These are phyloP conservation scores for Atlantisia rogersi DNA, from an alignment of 2,113 vertebrate species.

Conservation along the genomic window DNA sequence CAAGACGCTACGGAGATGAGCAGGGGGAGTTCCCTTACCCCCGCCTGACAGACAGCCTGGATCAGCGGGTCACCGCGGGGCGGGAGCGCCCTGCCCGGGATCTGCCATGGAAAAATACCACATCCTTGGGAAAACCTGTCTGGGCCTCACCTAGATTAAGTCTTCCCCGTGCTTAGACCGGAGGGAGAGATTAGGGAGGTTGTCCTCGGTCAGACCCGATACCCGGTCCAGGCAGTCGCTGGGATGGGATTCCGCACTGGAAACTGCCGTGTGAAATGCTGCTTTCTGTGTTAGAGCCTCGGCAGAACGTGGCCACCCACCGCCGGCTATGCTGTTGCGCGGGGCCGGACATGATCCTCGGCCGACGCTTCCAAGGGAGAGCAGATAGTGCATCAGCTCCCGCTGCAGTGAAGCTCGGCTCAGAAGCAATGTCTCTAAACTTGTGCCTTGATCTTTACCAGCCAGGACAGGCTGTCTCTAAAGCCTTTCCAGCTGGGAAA, in stretches of 20 bases:
- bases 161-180: too few species aligned
- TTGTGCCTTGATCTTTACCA: not conserved
- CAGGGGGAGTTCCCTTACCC: not conserved
- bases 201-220: not conserved
- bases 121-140: not conserved
- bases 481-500: not conserved
- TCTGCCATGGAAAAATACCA: not conserved
- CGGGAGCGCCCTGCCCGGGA: not conserved
- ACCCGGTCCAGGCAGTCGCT: not conserved
- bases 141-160: fast-evolving
- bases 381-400: not conserved
- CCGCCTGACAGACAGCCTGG: fast-evolving
- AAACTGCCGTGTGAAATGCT: fast-evolving
- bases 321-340: fast-evolving
- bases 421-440: not conserved
- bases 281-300: not conserved
- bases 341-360: fast-evolving
- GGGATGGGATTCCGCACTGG: not conserved
- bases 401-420: not conserved
- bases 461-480: not conserved
- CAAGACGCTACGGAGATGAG: fast-evolving
- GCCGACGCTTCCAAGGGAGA: not conserved
- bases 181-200: not conserved
- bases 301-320: not conserved
- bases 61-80: too few species aligned